Percentiles rank a stretch among this genome's conserved stretches.
phyloP scores from a whole-genome alignment of 2,888 invertebrate species.

The Galerucella pusilla region DNA sequence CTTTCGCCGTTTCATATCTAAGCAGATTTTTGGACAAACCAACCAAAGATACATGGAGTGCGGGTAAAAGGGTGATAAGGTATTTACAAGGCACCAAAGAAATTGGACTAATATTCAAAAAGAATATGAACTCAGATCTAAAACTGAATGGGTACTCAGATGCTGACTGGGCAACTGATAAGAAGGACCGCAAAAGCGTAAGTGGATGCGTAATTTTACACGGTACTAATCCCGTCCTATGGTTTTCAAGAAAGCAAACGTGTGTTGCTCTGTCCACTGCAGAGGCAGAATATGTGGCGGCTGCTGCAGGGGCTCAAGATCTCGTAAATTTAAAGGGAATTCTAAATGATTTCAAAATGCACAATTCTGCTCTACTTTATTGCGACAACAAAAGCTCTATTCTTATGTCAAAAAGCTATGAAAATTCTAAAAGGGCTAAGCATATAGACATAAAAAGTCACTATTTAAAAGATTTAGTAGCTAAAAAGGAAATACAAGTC shows the following conservation, averaged over 20 bases:
- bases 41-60: too few species aligned
- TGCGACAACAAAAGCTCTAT: slow-evolving; percentile 14
- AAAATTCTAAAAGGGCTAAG: background rate
- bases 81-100: too few species aligned
- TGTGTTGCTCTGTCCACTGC: slow-evolving; percentile 41
- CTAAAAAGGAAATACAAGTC: background rate
- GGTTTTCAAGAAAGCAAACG: slow-evolving; percentile 39
- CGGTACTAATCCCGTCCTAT: slow-evolving; percentile 33
- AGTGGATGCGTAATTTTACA: slow-evolving; percentile 40
- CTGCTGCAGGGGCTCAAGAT: background rate
- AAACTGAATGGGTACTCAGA: too few species aligned
- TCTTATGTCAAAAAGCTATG: background rate
- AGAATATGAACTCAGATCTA: background rate
- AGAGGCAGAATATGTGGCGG: slow-evolving; percentile 40
- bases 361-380: too few species aligned
- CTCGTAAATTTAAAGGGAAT: too few species aligned
- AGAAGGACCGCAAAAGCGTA: slow-evolving; percentile 41
- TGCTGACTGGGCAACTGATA: slow-evolving; percentile 16
- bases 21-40: too few species aligned
- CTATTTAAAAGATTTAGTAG: background rate
- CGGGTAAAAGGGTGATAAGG: too few species aligned
- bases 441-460: too few species aligned
- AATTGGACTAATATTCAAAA: slow-evolving; percentile 39
- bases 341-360: too few species aligned
- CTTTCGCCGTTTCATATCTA: too few species aligned